Evolutionary conservation across 1,140 invertebrate species (phyloP), one percentile per base, ranked within the genome.

Genomic region (Pseudomyrmex flavicornis): DNA sequence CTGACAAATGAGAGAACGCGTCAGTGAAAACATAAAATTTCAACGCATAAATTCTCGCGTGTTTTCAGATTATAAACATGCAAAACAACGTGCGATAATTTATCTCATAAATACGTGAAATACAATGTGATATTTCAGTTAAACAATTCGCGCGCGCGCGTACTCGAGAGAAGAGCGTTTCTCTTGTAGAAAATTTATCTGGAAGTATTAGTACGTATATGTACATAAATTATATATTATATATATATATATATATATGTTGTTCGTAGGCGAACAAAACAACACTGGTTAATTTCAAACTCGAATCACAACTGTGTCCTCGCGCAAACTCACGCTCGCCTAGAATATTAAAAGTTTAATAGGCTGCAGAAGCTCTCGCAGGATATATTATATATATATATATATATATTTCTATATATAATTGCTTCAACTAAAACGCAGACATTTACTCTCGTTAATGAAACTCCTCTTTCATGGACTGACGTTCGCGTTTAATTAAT

Each of bases 341-440:
- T 68, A 68, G 69, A 13, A 82, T 82, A 62, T 82, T 46, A 82
- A 82, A 72, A 82, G 69, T 82, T 72, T 82, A 74, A 82, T 82
- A 75, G 22, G 56, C 54, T 70, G 58, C 46, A 62, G 44, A 20
- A 35, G 35, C 35, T 35, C 35, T 80, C 77, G 48, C 8, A 35
- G 17, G 20, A 52, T 62, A 44, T 35, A 5, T 35, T 35, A 35
- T 35, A 7, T 35, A 5, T 35, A 7, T 7, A 35, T 35, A 35
- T 35, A 35, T 35, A 7, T 35, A 35, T 35, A 5, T 35, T 35
- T 35, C 0, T 0, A 35, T 35, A 7, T 35, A 35, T 35, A 35
- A 5, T 35, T 35, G 35, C 35, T 35, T 35, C 9, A 56, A 68
- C 9, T 77, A 48, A 56, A 44, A 56, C 1, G 44, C 12, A n/a